Conservation (phyloP, 2,113 vertebrate species). For the Lepus timidus region DNA sequence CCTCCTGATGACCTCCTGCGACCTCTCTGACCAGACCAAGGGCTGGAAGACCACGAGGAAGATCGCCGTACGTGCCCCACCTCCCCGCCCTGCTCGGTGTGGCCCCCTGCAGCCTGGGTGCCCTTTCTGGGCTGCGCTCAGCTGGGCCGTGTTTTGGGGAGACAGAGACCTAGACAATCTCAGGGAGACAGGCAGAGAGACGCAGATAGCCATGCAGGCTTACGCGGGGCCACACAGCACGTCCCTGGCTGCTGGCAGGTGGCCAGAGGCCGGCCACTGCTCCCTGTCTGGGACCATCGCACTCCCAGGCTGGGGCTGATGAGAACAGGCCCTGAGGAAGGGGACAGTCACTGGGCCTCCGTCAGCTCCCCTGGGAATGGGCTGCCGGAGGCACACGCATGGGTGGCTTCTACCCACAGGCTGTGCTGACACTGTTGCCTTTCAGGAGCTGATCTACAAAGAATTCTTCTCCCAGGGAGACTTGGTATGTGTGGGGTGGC, state of each 20-base stretch:
- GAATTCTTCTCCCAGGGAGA: conserved; percentile 99
- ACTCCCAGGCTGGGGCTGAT: not conserved
- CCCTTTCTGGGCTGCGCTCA: not conserved
- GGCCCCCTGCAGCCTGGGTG: not conserved
- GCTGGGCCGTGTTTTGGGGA: not conserved
- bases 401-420: not conserved
- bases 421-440: conserved; percentile 65
- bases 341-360: not conserved
- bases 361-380: not conserved
- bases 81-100: not conserved
- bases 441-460: conserved; percentile 98
- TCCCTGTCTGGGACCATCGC: not conserved
- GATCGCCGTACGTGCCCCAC: conserved; percentile 92
- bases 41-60: conserved; percentile 99
- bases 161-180: conserved; percentile 3
- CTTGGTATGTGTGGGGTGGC: conserved; percentile 91
- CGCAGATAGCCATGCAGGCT: not conserved
- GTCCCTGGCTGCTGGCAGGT: not conserved
- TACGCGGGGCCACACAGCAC: not conserved
- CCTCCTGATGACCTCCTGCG: conserved; percentile 98
- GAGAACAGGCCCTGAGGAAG: not conserved
- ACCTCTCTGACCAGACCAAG: conserved; percentile 99
- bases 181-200: not conserved
- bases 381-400: not conserved
- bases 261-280: not conserved